Evolutionary conservation across 2,113 vertebrate genomes (phyloP), one percentile per base, ranked within the genome.

Genomic region (Apeltes quadracus): DNA sequence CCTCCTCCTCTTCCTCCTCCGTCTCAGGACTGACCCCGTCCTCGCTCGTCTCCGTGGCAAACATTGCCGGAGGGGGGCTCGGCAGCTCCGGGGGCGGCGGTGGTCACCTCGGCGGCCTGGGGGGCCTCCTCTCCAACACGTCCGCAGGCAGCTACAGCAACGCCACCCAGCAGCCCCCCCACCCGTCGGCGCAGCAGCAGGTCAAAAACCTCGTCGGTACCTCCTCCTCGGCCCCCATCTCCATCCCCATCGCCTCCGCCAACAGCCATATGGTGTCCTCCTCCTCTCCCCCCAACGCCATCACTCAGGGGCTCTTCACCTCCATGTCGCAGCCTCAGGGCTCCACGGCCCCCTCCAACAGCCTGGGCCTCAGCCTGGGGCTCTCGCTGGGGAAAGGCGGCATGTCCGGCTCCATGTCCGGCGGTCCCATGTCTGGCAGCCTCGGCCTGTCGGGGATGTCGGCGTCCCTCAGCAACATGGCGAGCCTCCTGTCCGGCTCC

Each of bases 131-230:
- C 34, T 83, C 90, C 80, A 90, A 88, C 89, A 88, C 89, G 4
- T 85, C 72, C 0, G 64, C 77, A 0, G 87, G 93, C 86, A 93
- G 92, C 91, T 94, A 94, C 82, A 93, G 92, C 86, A 93, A 86
- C 61, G 93, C 88, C 75, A 93, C 91, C 51, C 93, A 94, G 83
- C 91, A 91, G 81, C 92, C 46, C 61, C 81, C 79, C 27, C 92
- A 87, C 76, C 78, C 66, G 2, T 69, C 76, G 3, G 59, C 68
- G 1, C 90, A 67, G 85, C 43, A 46, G 7, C 89, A 88, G 80
- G 82, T 86, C 83, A 93, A 92, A 81, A 87, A 69, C 79, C 64
- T 79, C 11, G 58, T 78, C 1, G 80, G 62, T 69, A 59, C 86
- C 81, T 46, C 78, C 29, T 72, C 88, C 39, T 76, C 63, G 0